phyloP scores from a whole-genome alignment of 2,797 vertebrate species.

The Rhinoraja longicauda region DNA sequence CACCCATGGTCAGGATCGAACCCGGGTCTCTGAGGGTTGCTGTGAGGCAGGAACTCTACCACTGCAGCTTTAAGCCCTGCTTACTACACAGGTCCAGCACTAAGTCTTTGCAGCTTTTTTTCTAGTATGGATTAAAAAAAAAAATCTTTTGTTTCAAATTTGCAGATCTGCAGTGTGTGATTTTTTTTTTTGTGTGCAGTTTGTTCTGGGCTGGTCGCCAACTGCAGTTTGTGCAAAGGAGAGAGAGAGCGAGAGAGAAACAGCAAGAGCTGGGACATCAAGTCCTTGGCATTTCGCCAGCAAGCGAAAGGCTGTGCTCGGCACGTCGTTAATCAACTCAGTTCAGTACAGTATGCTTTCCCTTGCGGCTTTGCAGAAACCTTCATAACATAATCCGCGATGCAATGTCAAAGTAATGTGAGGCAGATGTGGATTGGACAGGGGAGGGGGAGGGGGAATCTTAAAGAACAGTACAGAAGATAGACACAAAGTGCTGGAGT shows the following conservation, averaged over 20 bases:
- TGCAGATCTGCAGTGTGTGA: not conserved
- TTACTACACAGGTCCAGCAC: not conserved
- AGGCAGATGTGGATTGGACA: not conserved
- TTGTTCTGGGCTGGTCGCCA: not conserved
- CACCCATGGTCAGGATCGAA: too few relatives aligned
- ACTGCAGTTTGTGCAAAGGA: not conserved
- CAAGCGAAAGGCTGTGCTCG: not conserved
- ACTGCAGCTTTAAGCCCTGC: too few relatives aligned
- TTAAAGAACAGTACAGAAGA: not conserved
- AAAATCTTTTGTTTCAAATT: not conserved
- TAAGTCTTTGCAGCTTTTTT: not conserved
- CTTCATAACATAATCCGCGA: not conserved
- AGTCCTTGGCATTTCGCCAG: not conserved
- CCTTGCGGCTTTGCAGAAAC: constrained; percentile 5
- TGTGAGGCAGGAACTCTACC: too few relatives aligned
- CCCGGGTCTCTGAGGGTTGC: too few relatives aligned
- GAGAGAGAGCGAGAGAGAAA: not conserved
- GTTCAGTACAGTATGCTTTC: constrained; percentile 9
- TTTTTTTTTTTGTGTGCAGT: not conserved
- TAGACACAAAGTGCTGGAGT: too few relatives aligned
- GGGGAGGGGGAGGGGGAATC: too few relatives aligned
- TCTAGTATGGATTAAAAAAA: not conserved
- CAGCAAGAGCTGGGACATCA: not conserved
- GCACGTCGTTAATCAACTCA: not conserved
- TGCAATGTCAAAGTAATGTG: constrained; percentile 9